These are phyloP conservation scores for Cyprinodon tularosa DNA, from an alignment of 2,113 vertebrate species.

Conservation along the genomic window DNA sequence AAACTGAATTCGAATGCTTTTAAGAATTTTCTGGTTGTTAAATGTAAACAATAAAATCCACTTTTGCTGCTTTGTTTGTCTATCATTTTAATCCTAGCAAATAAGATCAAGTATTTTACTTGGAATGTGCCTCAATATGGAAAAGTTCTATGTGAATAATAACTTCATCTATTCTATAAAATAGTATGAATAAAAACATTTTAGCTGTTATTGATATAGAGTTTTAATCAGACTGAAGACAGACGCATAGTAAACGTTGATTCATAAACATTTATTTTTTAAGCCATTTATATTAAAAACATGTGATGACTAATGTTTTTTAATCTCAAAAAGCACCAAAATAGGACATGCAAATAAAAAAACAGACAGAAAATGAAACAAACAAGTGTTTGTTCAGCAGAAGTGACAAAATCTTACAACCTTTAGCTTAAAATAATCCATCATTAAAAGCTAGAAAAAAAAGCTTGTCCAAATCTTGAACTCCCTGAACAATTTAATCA, in stretches of 20 bases:
- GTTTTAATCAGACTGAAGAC: not conserved
- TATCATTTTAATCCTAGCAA: no score
- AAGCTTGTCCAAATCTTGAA: slow-evolving; percentile 1
- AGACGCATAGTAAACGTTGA: not conserved
- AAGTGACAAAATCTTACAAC: not conserved
- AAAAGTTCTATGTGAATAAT: no score
- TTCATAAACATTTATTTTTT: slow-evolving; percentile 1
- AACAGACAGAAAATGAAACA: not conserved
- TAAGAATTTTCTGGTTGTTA: no score
- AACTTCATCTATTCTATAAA: no score
- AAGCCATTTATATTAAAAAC: slow-evolving; percentile 17
- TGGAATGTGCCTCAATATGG: no score
- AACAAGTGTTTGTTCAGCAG: not conserved
- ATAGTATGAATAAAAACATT: no score
- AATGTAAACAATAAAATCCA: no score
- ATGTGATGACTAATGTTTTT: slow-evolving; percentile 6
- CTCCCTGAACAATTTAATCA: not conserved
- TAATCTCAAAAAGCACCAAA: slow-evolving; percentile 23
- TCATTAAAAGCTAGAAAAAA: not conserved
- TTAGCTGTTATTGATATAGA: not conserved
- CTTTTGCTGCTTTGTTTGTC: no score
- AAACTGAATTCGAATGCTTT: no score
- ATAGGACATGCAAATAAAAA: slow-evolving; percentile 11
- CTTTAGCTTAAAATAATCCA: slow-evolving; percentile 10
- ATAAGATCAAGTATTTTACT: no score